Percentiles rank a stretch among this genome's conserved stretches.
phyloP scores from a whole-genome alignment of 2,888 invertebrate genomes.

The Chloroclystis v-ata region DNA sequence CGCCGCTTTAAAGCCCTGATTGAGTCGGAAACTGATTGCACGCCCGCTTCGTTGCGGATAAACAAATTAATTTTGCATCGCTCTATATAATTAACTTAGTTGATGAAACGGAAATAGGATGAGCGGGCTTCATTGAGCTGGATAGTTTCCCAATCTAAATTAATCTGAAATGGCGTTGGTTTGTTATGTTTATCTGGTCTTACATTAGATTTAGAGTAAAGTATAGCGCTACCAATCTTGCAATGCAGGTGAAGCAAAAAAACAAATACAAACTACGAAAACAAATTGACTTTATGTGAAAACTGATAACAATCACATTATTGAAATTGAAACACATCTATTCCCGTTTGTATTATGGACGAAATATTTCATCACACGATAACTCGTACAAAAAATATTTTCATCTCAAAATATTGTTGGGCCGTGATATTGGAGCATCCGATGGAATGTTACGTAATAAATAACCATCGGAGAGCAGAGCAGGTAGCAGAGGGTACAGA shows the following conservation, averaged over 20 bases:
- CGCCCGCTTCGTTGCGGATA: slow-evolving; percentile 24
- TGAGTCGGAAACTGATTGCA: slow-evolving; percentile 25
- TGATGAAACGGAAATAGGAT: slow-evolving; percentile 2
- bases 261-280: no score
- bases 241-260: no score
- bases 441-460: slow-evolving; percentile 44
- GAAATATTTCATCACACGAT: slow-evolving; percentile 22
- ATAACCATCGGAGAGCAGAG: slow-evolving; percentile 35
- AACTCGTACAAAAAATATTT: slow-evolving; percentile 41
- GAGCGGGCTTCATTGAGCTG: background rate
- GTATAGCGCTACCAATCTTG: no score
- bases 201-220: no score
- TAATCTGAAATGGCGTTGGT: background rate
- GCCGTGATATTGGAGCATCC: slow-evolving; percentile 44
- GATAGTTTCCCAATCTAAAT: background rate
- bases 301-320: no score
- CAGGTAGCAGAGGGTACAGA: slow-evolving; percentile 29
- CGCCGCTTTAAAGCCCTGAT: slow-evolving; percentile 23
- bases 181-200: no score
- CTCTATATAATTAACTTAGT: slow-evolving; percentile 6
- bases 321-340: background rate
- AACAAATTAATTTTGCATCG: slow-evolving; percentile 22
- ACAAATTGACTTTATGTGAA: no score
- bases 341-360: slow-evolving; percentile 5
- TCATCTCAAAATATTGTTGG: slow-evolving; percentile 44